A percentile compares a stretch with the other conserved stretches of the same genome.
These are phyloP conservation scores for Gasterosteus nipponicus DNA, from an alignment of 2,113 vertebrate species.

Conservation along the genomic window DNA sequence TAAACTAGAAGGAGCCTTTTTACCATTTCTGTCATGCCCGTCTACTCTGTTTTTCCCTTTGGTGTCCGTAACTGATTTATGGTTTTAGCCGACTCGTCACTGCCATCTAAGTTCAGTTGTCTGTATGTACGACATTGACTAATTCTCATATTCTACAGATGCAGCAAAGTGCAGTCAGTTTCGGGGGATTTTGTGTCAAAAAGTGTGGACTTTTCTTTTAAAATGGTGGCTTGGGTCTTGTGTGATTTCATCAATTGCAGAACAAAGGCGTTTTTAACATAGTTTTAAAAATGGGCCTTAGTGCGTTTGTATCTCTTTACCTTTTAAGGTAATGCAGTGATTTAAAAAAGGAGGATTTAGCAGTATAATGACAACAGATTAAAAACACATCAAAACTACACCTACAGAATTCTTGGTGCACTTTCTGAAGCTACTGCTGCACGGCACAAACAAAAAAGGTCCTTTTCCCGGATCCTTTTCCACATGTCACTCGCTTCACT, in stretches of 20 bases:
- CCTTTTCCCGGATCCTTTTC: slow-evolving; percentile 24
- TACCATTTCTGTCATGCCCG: slow-evolving; percentile 37
- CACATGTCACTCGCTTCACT: slow-evolving; percentile 57
- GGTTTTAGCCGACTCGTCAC: slow-evolving; percentile 59
- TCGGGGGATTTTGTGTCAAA: slow-evolving; percentile 48
- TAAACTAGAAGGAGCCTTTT: slow-evolving; percentile 40
- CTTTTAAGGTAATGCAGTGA: slow-evolving; percentile 19
- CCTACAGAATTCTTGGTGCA: slow-evolving; percentile 67
- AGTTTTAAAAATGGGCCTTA: slow-evolving; percentile 33
- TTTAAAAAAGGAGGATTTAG: slow-evolving; percentile 1
- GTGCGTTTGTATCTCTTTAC: slow-evolving; percentile 20
- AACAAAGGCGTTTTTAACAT: slow-evolving; percentile 18
- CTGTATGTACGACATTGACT: slow-evolving; percentile 47
- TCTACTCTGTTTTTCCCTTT: slow-evolving; percentile 32
- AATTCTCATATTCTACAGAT: slow-evolving; percentile 45
- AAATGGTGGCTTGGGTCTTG: slow-evolving; percentile 33
- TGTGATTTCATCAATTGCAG: slow-evolving; percentile 40
- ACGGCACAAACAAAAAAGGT: slow-evolving; percentile 50
- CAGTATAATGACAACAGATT: slow-evolving; percentile 35
- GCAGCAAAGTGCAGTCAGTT: neutral
- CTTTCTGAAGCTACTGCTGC: slow-evolving; percentile 67
- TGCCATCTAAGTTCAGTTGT: slow-evolving; percentile 19
- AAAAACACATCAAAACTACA: slow-evolving; percentile 46
- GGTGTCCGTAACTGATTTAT: slow-evolving; percentile 40
- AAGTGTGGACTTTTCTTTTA: slow-evolving; percentile 25